These are phyloP conservation scores for Cerastis leucographa DNA, from an alignment of 2,888 invertebrate species.

Conservation along the genomic window DNA sequence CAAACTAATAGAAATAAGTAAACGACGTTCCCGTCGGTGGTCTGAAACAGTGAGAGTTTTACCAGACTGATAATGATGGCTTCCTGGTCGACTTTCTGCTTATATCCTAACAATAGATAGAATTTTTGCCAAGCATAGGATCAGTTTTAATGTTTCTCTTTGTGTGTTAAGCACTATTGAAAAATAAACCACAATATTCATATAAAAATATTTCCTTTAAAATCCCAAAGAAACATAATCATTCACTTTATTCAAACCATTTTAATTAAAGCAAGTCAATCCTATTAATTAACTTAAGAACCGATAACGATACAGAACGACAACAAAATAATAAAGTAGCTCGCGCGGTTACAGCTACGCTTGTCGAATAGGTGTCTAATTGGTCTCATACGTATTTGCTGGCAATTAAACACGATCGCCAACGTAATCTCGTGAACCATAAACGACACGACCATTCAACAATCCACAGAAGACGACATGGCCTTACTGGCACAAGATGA, in stretches of 20 bases:
- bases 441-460: slow-evolving; percentile 71
- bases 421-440: slow-evolving; percentile 75
- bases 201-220: background rate
- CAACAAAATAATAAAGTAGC: slow-evolving; percentile 55
- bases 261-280: slow-evolving; percentile 30
- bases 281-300: slow-evolving; percentile 39
- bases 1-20: background rate
- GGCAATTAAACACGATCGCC: slow-evolving; percentile 74
- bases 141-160: background rate
- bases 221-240: background rate
- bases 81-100: background rate
- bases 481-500: slow-evolving; percentile 84
- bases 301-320: slow-evolving; percentile 41
- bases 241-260: slow-evolving; percentile 16
- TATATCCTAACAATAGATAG: background rate
- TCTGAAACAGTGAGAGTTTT: background rate
- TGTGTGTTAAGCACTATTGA: background rate
- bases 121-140: background rate
- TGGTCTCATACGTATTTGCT: slow-evolving; percentile 71
- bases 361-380: slow-evolving; percentile 74
- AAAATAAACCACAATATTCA: slow-evolving; percentile 5
- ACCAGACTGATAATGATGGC: background rate
- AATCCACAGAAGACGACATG: slow-evolving; percentile 77
- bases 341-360: slow-evolving; percentile 68
- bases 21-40: background rate